A percentile compares a stretch with the other conserved stretches of the same genome.
phyloP scores from a whole-genome alignment of 2,113 vertebrate species.

The Polypterus senegalus region DNA sequence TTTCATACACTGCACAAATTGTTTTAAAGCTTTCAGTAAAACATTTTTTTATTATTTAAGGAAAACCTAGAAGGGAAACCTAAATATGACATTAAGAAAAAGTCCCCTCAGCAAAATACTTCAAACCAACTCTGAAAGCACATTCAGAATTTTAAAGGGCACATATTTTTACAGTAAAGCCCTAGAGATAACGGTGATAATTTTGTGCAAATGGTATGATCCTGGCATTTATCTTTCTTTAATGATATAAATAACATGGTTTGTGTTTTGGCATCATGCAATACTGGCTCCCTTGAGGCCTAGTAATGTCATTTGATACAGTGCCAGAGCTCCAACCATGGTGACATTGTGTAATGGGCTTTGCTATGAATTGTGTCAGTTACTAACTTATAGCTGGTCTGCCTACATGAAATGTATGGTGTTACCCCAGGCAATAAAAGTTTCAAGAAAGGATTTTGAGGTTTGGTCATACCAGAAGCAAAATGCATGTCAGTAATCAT shows the following conservation, averaged over 20 bases:
- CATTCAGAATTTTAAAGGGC: background rate
- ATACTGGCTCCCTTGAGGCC: background rate
- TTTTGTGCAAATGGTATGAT: background rate
- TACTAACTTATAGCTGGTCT: background rate
- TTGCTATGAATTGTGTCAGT: background rate
- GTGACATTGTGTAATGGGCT: background rate
- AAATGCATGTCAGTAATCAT: too few relatives aligned
- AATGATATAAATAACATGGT: background rate
- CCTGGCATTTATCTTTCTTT: background rate
- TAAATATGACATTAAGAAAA: background rate
- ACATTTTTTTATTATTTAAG: too few relatives aligned
- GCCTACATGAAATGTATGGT: background rate
- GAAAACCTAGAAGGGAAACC: too few relatives aligned
- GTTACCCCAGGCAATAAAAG: background rate
- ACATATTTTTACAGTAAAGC: background rate
- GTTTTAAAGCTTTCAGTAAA: too few relatives aligned
- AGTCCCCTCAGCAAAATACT: background rate
- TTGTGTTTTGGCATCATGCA: background rate
- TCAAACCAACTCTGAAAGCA: background rate
- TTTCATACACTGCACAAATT: too few relatives aligned
- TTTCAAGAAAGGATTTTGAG: too few relatives aligned
- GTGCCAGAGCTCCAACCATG: background rate
- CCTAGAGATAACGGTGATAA: background rate
- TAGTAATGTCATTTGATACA: background rate
- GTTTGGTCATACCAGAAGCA: too few relatives aligned